phyloP scores from a whole-genome alignment of 2,888 invertebrate species.

The Galerucella nymphaeae region DNA sequence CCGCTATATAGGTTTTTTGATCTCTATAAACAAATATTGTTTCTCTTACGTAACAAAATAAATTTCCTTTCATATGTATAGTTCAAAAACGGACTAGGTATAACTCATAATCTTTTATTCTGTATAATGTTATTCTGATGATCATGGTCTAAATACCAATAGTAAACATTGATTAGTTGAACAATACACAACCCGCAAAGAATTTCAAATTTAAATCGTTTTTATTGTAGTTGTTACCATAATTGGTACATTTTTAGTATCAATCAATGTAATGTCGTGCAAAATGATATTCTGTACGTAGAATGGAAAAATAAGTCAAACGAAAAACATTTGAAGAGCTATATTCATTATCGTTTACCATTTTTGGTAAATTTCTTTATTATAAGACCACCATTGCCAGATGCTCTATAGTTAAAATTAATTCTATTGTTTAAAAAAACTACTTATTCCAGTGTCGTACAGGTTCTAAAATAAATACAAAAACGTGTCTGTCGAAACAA shows the following conservation, averaged over 20 bases:
- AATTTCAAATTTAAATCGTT: not conserved
- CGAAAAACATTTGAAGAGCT: slow-evolving; percentile 7
- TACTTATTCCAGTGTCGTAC: too few species aligned
- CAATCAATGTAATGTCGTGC: not conserved
- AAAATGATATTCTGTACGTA: not conserved
- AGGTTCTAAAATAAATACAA: too few species aligned
- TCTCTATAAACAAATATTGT: not conserved
- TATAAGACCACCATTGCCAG: slow-evolving; percentile 5
- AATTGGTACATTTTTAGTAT: not conserved
- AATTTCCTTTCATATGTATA: too few species aligned
- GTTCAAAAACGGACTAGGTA: too few species aligned
- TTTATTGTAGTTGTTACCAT: not conserved
- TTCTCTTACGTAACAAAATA: not conserved
- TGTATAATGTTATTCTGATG: too few species aligned
- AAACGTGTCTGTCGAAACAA: too few species aligned
- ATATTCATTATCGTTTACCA: not conserved
- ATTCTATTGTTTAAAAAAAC: too few species aligned
- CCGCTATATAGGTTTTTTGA: not conserved
- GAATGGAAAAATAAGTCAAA: slow-evolving; percentile 1
- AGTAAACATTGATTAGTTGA: not conserved
- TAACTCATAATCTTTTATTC: too few species aligned
- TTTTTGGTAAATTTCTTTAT: slow-evolving; percentile 19
- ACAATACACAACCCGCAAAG: not conserved
- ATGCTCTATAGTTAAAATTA: not conserved
- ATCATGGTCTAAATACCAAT: not conserved